Conservation (phyloP, 1,140 invertebrate genomes). For the Camponotus floridanus region DNA sequence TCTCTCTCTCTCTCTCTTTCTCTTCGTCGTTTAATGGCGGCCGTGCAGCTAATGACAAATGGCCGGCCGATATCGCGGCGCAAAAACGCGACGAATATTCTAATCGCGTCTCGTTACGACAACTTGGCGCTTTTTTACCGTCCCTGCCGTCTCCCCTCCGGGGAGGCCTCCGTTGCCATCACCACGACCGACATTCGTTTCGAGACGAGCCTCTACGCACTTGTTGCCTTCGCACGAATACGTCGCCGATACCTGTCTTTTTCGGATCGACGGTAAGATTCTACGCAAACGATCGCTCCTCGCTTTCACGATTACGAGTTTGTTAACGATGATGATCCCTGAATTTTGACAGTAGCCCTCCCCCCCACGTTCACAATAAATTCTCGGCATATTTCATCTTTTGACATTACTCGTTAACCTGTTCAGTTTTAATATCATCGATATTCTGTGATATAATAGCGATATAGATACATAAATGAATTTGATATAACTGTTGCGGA, state of each 20-base stretch:
- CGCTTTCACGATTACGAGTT: not conserved
- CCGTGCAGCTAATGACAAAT: constrained; percentile 58
- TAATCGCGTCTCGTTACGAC: constrained; percentile 57
- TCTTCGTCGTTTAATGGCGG: constrained; percentile 64
- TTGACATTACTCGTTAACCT: constrained; percentile 27
- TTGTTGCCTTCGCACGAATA: not conserved
- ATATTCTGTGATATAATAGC: not conserved
- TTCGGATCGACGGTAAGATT: not conserved
- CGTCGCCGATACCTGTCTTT: constrained; percentile 17
- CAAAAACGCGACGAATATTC: constrained; percentile 49
- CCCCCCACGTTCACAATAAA: not conserved
- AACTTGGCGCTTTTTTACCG: constrained; percentile 22
- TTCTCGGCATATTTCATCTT: not conserved
- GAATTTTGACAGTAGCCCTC: constrained; percentile 3
- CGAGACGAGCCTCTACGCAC: constrained; percentile 1
- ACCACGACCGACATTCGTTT: constrained; percentile 20
- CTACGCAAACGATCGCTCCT: constrained; percentile 17
- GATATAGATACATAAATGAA: not conserved
- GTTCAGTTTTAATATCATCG: not conserved
- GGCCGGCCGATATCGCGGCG: constrained; percentile 56
- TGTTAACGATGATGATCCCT: no score
- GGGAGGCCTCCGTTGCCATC: not conserved
- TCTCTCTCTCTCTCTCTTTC: no score
- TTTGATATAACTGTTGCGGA: not conserved
- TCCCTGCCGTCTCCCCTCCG: not conserved